Conservation (phyloP, 2,797 vertebrate genomes). For the Sebastes oblongus region DNA sequence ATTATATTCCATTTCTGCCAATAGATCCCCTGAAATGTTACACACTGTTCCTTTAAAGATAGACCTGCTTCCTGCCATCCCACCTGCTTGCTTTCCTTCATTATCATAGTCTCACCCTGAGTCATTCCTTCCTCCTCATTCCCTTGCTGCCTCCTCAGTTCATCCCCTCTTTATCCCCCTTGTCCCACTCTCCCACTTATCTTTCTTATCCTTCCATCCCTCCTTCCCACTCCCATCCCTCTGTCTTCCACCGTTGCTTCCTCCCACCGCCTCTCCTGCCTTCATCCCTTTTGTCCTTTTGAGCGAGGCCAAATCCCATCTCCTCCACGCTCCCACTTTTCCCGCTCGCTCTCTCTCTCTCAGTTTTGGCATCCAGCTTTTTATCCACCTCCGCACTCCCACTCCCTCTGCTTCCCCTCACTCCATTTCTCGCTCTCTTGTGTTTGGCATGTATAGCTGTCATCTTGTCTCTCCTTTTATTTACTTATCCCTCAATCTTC, state of each 20-base stretch:
- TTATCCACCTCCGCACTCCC: slow-evolving; percentile 56
- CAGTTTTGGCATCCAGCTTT: slow-evolving; percentile 47
- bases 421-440: slow-evolving; percentile 21
- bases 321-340: slow-evolving; percentile 68
- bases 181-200: slow-evolving; percentile 24
- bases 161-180: slow-evolving; percentile 16
- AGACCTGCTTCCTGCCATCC: background rate
- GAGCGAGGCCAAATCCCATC: slow-evolving; percentile 66
- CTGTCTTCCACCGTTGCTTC: slow-evolving; percentile 10
- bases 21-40: too few species aligned
- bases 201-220: slow-evolving; percentile 12
- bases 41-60: background rate
- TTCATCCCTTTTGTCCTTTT: slow-evolving; percentile 50
- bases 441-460: slow-evolving; percentile 15
- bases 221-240: slow-evolving; percentile 12
- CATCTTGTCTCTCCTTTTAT: slow-evolving; percentile 15
- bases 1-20: too few species aligned
- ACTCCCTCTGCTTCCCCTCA: slow-evolving; percentile 38
- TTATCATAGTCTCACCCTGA: slow-evolving; percentile 5
- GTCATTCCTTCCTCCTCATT: background rate
- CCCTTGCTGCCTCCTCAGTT: background rate
- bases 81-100: background rate
- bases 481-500: slow-evolving; percentile 24
- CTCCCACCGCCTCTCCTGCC: slow-evolving; percentile 38
- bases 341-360: slow-evolving; percentile 27